Evolutionary conservation across 2,797 vertebrate species (phyloP).

Genomic region (Channallabes apus): DNA sequence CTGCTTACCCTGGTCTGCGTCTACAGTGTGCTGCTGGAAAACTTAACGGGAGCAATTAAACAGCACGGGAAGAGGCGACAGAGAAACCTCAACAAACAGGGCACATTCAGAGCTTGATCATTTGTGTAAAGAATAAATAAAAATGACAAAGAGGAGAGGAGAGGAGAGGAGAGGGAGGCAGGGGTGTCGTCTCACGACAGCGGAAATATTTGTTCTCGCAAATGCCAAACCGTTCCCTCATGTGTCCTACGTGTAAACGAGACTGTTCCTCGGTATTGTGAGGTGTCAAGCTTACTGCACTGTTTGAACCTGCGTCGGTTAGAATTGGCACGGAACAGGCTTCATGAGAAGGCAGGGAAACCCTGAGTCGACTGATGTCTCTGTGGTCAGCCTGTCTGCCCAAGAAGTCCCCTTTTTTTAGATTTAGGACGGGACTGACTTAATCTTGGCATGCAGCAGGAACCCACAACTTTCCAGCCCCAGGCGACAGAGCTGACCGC

Average conservation of each 20-base stretch:
- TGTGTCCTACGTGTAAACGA: conserved; percentile 31
- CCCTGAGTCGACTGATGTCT: conserved; percentile 61
- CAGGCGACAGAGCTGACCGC: conserved; percentile 62
- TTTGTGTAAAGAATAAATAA: conserved; percentile 48
- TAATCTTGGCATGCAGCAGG: conserved; percentile 54
- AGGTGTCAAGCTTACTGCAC: conserved; percentile 48
- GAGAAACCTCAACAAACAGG: conserved; percentile 37
- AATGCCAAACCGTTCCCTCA: conserved; percentile 40
- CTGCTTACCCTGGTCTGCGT: conserved; percentile 38
- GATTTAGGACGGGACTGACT: conserved; percentile 62
- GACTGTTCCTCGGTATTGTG: conserved; percentile 60
- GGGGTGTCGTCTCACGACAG: conserved; percentile 49
- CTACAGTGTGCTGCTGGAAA: conserved; percentile 48
- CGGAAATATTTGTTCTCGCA: conserved; percentile 51
- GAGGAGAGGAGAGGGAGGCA: conserved; percentile 48
- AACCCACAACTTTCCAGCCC: conserved; percentile 66
- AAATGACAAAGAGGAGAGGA: conserved; percentile 36
- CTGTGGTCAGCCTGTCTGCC: conserved; percentile 63
- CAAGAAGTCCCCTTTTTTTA: conserved; percentile 62
- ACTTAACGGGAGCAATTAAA: conserved; percentile 58
- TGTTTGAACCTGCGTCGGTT: conserved; percentile 61
- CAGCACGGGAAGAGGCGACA: conserved; percentile 23
- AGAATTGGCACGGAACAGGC: conserved; percentile 47
- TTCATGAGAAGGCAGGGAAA: conserved; percentile 62
- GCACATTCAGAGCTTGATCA: conserved; percentile 45